These are phyloP conservation scores for Mya arenaria DNA, from an alignment of 1,140 invertebrate species.

Conservation along the genomic window DNA sequence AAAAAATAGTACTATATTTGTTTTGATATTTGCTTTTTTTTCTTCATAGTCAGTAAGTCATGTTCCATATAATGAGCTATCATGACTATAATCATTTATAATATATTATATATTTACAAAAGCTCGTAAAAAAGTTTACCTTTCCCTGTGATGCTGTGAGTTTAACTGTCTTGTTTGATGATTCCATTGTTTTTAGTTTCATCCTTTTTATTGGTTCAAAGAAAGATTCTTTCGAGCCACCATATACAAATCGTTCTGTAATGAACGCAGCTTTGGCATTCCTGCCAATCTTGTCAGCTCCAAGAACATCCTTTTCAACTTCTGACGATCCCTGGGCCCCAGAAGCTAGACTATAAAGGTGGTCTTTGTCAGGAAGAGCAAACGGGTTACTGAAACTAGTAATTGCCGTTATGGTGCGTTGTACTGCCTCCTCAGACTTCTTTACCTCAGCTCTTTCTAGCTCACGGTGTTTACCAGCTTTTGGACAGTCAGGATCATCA, in stretches of 20 bases:
- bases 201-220: conserved; percentile 60
- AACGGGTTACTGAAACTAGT: conserved; percentile 52
- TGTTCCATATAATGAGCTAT: too few relatives aligned
- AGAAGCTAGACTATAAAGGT: conserved; percentile 41
- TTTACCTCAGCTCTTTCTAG: conserved; percentile 44
- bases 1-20: too few relatives aligned
- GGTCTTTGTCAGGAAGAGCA: conserved; percentile 30
- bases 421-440: conserved; percentile 49
- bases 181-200: conserved; percentile 57
- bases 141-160: too few relatives aligned
- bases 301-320: conserved; percentile 48
- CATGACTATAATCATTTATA: too few relatives aligned
- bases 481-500: not conserved
- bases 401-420: conserved; percentile 40
- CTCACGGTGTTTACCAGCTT: conserved; percentile 45
- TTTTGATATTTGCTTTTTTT: too few relatives aligned
- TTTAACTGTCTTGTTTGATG: conserved; percentile 49
- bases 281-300: conserved; percentile 24
- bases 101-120: too few relatives aligned
- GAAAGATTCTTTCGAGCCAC: conserved; percentile 58
- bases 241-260: conserved; percentile 48
- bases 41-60: too few relatives aligned
- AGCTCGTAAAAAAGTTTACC: too few relatives aligned
- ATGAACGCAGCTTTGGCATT: conserved; percentile 54
- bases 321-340: too few relatives aligned